These are phyloP conservation scores for Scopus umbretta DNA, from an alignment of 2,113 vertebrate species.

Conservation along the genomic window DNA sequence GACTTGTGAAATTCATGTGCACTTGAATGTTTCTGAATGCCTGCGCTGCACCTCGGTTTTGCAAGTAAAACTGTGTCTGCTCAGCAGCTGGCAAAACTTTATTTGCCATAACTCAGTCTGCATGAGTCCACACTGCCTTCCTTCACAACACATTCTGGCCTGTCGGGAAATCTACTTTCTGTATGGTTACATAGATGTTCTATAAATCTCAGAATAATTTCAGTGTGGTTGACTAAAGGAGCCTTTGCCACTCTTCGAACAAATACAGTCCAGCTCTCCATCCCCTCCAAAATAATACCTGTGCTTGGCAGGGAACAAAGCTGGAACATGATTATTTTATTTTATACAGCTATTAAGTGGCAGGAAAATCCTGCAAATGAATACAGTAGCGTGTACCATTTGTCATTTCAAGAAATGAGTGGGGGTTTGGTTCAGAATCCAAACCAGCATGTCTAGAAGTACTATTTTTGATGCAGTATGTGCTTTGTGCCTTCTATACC, in stretches of 20 bases:
- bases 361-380: neutral
- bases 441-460: neutral
- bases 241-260: neutral
- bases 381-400: neutral
- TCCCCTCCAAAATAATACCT: neutral
- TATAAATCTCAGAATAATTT: constrained; percentile 16
- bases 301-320: neutral
- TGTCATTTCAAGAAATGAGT: neutral
- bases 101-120: constrained; percentile 3
- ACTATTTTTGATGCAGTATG: neutral
- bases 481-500: neutral
- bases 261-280: neutral
- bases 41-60: neutral
- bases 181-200: neutral
- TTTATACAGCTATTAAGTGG: neutral
- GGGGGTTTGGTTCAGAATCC: neutral
- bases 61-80: neutral
- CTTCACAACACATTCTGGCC: neutral
- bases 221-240: neutral
- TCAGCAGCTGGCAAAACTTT: constrained; percentile 37
- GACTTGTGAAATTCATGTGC: neutral
- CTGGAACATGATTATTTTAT: neutral
- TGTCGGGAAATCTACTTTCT: constrained; percentile 15
- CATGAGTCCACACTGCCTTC: constrained; percentile 13
- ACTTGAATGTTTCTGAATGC: neutral